These are phyloP conservation scores for Alaudala cheleensis DNA, from an alignment of 2,113 vertebrate genomes.

Conservation along the genomic window DNA sequence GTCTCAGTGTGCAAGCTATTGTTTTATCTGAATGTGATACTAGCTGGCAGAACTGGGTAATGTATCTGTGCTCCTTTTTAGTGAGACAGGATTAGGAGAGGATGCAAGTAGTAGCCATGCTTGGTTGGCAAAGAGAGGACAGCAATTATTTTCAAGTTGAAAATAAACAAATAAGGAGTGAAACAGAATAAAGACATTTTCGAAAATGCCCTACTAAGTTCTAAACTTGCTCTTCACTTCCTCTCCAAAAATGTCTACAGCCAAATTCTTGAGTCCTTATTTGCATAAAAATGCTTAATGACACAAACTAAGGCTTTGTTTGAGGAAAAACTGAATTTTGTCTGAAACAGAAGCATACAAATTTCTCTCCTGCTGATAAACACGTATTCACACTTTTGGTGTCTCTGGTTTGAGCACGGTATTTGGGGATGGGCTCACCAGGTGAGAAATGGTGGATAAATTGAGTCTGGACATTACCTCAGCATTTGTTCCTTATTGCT, in stretches of 20 bases:
- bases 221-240: not conserved
- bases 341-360: not conserved
- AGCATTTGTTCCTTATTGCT: not conserved
- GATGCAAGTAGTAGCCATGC: slow-evolving; percentile 14
- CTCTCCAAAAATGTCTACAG: not conserved
- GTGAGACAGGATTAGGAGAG: not conserved
- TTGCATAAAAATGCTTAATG: not conserved
- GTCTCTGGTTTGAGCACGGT: not conserved
- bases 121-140: not conserved
- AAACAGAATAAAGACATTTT: not conserved
- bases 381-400: not conserved
- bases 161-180: slow-evolving; percentile 1
- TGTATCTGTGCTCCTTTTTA: not conserved
- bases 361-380: not conserved
- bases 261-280: not conserved
- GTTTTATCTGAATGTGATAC: slow-evolving; percentile 63
- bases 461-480: not conserved
- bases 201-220: not conserved
- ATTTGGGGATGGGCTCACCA: not conserved
- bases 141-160: not conserved
- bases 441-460: not conserved
- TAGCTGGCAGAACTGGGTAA: slow-evolving; percentile 59
- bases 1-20: slow-evolving; percentile 62
- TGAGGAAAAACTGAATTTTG: not conserved
- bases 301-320: slow-evolving; percentile 28